Conservation (phyloP, 2,113 vertebrate genomes). For the Bambusicola thoracicus region DNA sequence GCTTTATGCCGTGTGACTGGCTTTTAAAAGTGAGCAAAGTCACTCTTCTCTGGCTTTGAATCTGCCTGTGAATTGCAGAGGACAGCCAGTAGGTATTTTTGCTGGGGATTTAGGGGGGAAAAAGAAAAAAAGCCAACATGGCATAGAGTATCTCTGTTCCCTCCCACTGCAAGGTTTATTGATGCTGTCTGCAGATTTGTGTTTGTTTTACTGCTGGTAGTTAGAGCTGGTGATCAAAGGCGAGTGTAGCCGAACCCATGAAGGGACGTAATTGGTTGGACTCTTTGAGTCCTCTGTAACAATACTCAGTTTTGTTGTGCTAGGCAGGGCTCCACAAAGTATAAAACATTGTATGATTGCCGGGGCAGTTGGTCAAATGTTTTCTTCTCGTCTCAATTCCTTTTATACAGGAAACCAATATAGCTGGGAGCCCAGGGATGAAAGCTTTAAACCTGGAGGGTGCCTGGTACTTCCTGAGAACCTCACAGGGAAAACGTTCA, state of each 20-base stretch:
- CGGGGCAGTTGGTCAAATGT: conserved; percentile 51
- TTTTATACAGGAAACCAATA: conserved; percentile 61
- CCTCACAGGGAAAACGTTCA: background rate
- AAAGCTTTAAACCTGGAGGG: conserved; percentile 66
- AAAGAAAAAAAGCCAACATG: background rate
- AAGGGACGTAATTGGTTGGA: conserved; percentile 65
- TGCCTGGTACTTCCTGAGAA: conserved; percentile 60
- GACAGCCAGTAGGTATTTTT: background rate
- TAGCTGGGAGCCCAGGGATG: conserved; percentile 30
- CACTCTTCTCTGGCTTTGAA: background rate
- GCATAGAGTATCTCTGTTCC: background rate
- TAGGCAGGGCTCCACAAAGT: conserved; percentile 57
- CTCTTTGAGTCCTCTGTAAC: conserved; percentile 63
- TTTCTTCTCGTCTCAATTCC: conserved; percentile 49
- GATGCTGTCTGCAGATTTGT: conserved; percentile 63
- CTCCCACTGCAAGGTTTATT: conserved; percentile 45
- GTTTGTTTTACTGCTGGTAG: conserved; percentile 70
- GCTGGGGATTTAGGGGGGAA: background rate
- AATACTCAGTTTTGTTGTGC: conserved; percentile 64
- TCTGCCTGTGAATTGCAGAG: background rate
- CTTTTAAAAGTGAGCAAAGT: background rate
- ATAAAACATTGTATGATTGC: conserved; percentile 52
- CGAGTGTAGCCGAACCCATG: background rate
- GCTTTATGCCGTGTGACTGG: background rate
- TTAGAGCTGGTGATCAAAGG: conserved; percentile 71